Percentiles rank a stretch among this genome's conserved stretches.
These are phyloP conservation scores for Nasua narica DNA, from an alignment of 2,797 vertebrate genomes.

Conservation along the genomic window DNA sequence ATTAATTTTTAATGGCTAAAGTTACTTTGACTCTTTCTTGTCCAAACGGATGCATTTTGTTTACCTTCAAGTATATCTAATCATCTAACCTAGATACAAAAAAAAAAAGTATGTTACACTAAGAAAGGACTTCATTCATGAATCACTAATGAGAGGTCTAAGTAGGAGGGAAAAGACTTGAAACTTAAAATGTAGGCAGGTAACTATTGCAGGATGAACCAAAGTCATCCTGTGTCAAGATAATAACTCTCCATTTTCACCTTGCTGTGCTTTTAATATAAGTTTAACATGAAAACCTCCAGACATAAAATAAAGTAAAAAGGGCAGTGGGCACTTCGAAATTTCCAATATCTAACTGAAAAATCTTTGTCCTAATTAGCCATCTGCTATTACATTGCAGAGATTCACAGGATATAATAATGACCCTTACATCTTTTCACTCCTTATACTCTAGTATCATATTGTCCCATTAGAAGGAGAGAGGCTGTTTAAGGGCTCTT, in stretches of 20 bases:
- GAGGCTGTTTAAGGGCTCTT: conserved; percentile 67
- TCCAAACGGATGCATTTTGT: neutral
- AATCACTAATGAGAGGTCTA: conserved; percentile 15
- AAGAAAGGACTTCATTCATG: neutral
- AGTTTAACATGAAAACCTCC: conserved; percentile 17
- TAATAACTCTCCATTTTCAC: conserved; percentile 38
- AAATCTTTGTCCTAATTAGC: conserved; percentile 69
- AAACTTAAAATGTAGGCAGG: neutral
- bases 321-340: conserved; percentile 43
- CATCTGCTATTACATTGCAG: conserved; percentile 39
- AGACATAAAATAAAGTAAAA: conserved; percentile 50
- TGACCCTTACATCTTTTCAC: neutral
- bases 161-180: neutral
- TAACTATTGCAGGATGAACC: neutral
- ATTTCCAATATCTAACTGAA: conserved; percentile 56
- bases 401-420: conserved; percentile 3
- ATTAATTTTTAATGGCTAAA: neutral
- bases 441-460: neutral
- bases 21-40: neutral
- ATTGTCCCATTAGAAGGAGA: conserved; percentile 54
- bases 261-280: conserved; percentile 36
- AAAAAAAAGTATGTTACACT: neutral
- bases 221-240: conserved; percentile 22
- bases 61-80: neutral
- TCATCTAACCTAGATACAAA: neutral